A percentile compares a stretch with the other conserved stretches of the same genome.
These are phyloP conservation scores for Apodemus agrarius DNA, from an alignment of 2,797 vertebrate genomes.

Conservation along the genomic window DNA sequence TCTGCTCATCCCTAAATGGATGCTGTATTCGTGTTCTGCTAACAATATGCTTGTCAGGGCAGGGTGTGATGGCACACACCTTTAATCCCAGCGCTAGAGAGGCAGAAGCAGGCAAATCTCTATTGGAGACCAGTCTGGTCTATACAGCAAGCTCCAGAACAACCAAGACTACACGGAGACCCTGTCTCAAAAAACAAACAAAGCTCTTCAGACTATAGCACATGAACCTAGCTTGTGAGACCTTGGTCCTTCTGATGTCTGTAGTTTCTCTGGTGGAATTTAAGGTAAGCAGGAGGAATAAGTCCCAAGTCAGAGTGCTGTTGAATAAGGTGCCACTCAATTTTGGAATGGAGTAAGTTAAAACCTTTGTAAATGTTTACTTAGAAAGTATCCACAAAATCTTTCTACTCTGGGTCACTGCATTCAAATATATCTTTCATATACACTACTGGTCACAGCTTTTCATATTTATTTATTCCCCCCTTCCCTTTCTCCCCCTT, in stretches of 20 bases:
- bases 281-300: conserved; percentile 45
- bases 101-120: not conserved
- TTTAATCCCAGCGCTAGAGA: not conserved
- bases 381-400: conserved; percentile 1
- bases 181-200: not conserved
- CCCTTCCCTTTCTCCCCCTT: no score
- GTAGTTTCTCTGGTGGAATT: conserved; percentile 46
- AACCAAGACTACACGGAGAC: not conserved
- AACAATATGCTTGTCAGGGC: not conserved
- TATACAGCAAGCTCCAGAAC: not conserved
- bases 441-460: conserved; percentile 47
- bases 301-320: conserved; percentile 55
- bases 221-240: conserved; percentile 17
- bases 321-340: conserved; percentile 58
- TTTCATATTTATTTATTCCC: not conserved
- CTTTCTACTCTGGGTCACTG: conserved; percentile 53
- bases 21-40: not conserved
- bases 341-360: conserved; percentile 58
- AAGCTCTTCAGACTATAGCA: conserved; percentile 20
- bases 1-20: not conserved
- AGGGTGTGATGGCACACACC: no score
- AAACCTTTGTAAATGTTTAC: conserved; percentile 46
- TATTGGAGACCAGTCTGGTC: not conserved
- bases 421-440: conserved; percentile 32
- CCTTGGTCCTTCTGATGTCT: conserved; percentile 39